These are phyloP conservation scores for Troides aeacus DNA, from an alignment of 2,888 invertebrate species.

Conservation along the genomic window DNA sequence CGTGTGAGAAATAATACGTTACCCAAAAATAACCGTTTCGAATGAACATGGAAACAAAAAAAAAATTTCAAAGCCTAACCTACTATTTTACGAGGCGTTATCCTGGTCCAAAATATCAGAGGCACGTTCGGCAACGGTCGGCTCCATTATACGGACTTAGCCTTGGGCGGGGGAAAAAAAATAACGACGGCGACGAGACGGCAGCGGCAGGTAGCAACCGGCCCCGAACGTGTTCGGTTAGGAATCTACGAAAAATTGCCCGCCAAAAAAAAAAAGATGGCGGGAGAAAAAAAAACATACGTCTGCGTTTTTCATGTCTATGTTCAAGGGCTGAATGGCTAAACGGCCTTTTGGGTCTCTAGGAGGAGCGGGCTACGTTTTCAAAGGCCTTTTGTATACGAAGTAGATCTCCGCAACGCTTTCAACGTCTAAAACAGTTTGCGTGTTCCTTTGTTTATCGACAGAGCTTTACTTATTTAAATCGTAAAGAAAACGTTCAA, in stretches of 20 bases:
- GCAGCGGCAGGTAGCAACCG: slow-evolving; percentile 28
- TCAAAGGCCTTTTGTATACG: slow-evolving; percentile 16
- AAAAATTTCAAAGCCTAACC: slow-evolving; percentile 9
- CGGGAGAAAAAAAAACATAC: not conserved
- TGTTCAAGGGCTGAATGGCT: slow-evolving; percentile 22
- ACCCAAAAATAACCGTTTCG: slow-evolving; percentile 12
- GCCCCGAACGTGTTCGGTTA: slow-evolving; percentile 24
- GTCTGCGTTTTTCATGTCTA: slow-evolving; percentile 24
- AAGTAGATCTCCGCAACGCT: not conserved
- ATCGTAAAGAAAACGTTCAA: too few species aligned
- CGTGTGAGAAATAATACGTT: not conserved
- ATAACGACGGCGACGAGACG: slow-evolving; percentile 20
- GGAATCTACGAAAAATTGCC: slow-evolving; percentile 26
- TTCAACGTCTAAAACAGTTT: slow-evolving; percentile 1
- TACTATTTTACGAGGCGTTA: slow-evolving; percentile 15
- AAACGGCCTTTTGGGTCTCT: slow-evolving; percentile 23
- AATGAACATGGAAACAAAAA: not conserved
- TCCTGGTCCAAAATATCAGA: slow-evolving; percentile 20
- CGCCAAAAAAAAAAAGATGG: slow-evolving; percentile 5
- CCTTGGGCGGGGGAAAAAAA: slow-evolving; percentile 27
- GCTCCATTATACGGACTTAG: slow-evolving; percentile 28
- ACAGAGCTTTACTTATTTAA: too few species aligned
- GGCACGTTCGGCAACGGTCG: slow-evolving; percentile 25
- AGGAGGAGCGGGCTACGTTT: slow-evolving; percentile 13
- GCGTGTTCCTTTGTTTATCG: not conserved